phyloP scores from a whole-genome alignment of 2,113 vertebrate genomes.

The Lathamus discolor region DNA sequence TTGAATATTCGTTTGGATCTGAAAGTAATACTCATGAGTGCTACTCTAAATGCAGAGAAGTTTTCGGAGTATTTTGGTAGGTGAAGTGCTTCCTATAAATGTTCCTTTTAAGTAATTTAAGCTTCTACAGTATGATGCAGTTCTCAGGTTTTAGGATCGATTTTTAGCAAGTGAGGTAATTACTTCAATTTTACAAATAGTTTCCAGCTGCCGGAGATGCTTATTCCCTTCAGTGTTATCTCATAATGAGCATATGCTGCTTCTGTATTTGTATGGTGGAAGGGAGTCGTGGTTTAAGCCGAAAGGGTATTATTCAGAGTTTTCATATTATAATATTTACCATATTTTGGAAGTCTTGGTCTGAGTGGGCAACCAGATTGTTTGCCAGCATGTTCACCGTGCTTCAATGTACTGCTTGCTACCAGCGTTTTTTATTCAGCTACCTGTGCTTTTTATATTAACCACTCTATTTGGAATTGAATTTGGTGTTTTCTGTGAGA shows the following conservation, averaged over 20 bases:
- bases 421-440: background rate
- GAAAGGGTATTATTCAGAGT: background rate
- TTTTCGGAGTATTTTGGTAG: constrained; percentile 95
- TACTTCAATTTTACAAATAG: background rate
- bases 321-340: background rate
- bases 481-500: background rate
- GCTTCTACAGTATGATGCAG: background rate
- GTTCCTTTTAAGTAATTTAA: background rate
- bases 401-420: background rate
- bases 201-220: background rate
- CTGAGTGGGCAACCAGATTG: background rate
- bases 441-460: background rate
- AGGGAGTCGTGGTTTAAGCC: background rate
- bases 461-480: background rate
- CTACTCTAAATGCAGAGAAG: constrained; percentile 95
- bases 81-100: constrained; percentile 6
- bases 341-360: background rate
- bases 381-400: too few species aligned
- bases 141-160: background rate
- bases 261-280: background rate
- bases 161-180: background rate
- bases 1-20: constrained; percentile 82
- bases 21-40: constrained; percentile 95
- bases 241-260: rapidly evolving
- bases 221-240: background rate